A percentile compares a stretch with the other conserved stretches of the same genome.
phyloP scores from a whole-genome alignment of 2,113 vertebrate species.

The Hystrix cristata region DNA sequence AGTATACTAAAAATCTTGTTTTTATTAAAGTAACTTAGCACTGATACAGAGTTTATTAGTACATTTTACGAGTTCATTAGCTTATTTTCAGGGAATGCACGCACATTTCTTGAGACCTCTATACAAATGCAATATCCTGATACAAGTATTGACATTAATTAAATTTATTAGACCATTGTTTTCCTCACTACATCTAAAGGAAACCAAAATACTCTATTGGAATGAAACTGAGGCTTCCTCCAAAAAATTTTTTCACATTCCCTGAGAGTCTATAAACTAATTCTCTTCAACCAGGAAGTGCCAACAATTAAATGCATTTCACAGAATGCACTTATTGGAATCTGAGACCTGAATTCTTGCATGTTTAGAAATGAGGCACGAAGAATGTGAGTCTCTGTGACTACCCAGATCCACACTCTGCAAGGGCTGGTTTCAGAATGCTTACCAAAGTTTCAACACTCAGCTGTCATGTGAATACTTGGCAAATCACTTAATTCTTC shows the following conservation, averaged over 20 bases:
- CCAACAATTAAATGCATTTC: conserved; percentile 57
- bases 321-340: conserved; percentile 54
- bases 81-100: conserved; percentile 67
- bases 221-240: conserved; percentile 52
- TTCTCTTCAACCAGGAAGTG: conserved; percentile 58
- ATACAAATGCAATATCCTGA: conserved; percentile 47
- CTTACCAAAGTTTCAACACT: not conserved
- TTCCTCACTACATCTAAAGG: conserved; percentile 75
- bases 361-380: not conserved
- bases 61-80: conserved; percentile 76
- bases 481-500: not conserved
- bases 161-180: conserved; percentile 67
- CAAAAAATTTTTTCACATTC: conserved; percentile 7
- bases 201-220: conserved; percentile 58
- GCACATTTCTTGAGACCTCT: conserved; percentile 34
- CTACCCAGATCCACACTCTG: not conserved
- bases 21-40: conserved; percentile 72
- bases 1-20: conserved; percentile 66
- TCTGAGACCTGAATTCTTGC: conserved; percentile 55
- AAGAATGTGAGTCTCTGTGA: conserved; percentile 31
- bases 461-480: not conserved
- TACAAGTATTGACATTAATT: conserved; percentile 53
- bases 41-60: conserved; percentile 59
- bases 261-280: conserved; percentile 69
- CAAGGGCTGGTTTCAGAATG: not conserved